phyloP scores from a whole-genome alignment of 2,888 invertebrate species.

The Loripinus fragilis region DNA sequence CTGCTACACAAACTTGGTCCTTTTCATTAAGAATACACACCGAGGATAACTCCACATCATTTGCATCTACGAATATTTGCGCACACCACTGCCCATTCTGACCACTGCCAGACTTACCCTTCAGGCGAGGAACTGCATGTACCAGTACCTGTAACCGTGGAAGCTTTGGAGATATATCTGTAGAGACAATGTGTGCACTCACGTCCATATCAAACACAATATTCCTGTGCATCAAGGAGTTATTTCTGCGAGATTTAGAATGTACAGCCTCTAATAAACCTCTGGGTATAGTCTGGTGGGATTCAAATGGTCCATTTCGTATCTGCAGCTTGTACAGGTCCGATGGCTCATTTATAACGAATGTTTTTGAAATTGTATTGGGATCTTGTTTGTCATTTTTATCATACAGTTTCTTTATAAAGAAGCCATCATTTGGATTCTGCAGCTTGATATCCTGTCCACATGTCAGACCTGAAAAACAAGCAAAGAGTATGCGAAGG shows the following conservation, averaged over 20 bases:
- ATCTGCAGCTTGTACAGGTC: constrained; percentile 96
- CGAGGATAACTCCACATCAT: constrained; percentile 88
- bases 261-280: constrained; percentile 54
- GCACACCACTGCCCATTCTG: constrained; percentile 72
- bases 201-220: constrained; percentile 88
- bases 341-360: constrained; percentile 95
- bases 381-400: constrained; percentile 71
- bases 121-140: constrained; percentile 86
- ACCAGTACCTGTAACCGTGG: constrained; percentile 96
- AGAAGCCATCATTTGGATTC: constrained; percentile 79
- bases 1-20: constrained; percentile 95
- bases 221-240: constrained; percentile 63
- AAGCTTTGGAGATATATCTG: constrained; percentile 93
- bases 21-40: constrained; percentile 95
- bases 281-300: constrained; percentile 89
- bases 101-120: constrained; percentile 34
- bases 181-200: constrained; percentile 96
- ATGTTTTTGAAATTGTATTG: constrained; percentile 89
- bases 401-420: constrained; percentile 84
- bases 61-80: constrained; percentile 81
- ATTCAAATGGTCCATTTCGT: constrained; percentile 97
- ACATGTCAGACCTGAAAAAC: constrained; percentile 65
- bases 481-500: neutral
- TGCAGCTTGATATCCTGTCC: constrained; percentile 79
- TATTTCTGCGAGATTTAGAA: constrained; percentile 42